These are phyloP conservation scores for Megalonaias nervosa DNA, from an alignment of 1,140 invertebrate species.

Conservation along the genomic window DNA sequence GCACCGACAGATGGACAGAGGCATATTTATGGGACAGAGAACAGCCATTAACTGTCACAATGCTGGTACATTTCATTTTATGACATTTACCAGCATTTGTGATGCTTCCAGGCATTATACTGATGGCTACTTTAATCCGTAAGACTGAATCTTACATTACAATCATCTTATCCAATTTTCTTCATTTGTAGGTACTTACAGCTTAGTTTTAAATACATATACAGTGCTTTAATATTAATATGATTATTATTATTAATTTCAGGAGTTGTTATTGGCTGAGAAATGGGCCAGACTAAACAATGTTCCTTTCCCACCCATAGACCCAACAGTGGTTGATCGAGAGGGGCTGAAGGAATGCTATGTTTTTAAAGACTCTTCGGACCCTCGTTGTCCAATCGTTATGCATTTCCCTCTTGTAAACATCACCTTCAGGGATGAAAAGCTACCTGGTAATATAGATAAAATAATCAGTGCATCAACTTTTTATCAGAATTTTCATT, in stretches of 20 bases:
- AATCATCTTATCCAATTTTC: not conserved
- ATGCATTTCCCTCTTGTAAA: conserved; percentile 73
- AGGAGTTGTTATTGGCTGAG: conserved; percentile 72
- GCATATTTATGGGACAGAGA: too few relatives aligned
- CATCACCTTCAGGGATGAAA: conserved; percentile 69
- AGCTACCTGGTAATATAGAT: conserved; percentile 66
- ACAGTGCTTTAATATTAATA: not conserved
- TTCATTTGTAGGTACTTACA: not conserved
- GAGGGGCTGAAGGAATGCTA: conserved; percentile 72
- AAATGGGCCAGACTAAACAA: conserved; percentile 72
- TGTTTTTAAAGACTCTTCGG: conserved; percentile 70
- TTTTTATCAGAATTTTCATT: too few relatives aligned
- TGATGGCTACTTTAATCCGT: not conserved
- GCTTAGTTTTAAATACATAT: not conserved
- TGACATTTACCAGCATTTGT: too few relatives aligned
- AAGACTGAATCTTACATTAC: not conserved
- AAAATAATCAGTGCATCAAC: not conserved
- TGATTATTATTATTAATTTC: conserved; percentile 10
- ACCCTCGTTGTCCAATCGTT: conserved; percentile 72
- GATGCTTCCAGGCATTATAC: too few relatives aligned
- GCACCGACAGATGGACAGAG: too few relatives aligned
- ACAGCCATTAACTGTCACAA: too few relatives aligned
- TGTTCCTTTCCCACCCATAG: conserved; percentile 72
- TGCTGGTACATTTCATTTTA: too few relatives aligned
- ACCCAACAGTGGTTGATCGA: conserved; percentile 64